Evolutionary conservation across 2,888 invertebrate genomes (phyloP).

Genomic region (Portevinia maculata): DNA sequence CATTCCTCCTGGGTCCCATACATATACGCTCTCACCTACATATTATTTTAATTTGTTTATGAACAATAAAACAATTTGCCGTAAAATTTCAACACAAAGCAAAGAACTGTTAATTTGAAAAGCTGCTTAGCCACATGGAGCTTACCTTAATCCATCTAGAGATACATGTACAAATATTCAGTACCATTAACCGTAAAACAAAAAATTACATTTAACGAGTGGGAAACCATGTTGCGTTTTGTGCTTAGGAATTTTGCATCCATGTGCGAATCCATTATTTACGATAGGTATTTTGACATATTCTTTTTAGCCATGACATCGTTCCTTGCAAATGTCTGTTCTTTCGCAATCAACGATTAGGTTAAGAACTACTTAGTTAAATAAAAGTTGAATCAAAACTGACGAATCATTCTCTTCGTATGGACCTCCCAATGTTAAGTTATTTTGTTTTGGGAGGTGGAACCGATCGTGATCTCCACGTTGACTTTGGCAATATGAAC

Average conservation of each 20-base stretch:
- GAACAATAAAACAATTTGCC: background rate
- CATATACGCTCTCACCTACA: no score
- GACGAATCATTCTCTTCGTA: conserved; percentile 13
- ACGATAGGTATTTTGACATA: conserved; percentile 37
- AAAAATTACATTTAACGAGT: background rate
- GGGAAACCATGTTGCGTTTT: background rate
- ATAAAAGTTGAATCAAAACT: background rate
- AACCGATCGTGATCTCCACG: background rate
- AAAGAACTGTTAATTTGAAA: background rate
- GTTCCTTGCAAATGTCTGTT: conserved; percentile 29
- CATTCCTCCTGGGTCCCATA: no score
- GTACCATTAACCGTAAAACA: background rate
- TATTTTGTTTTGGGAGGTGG: background rate
- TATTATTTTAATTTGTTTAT: background rate
- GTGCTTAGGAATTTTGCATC: conserved; percentile 49
- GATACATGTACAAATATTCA: background rate
- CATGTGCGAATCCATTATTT: conserved; percentile 19
- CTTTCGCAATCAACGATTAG: conserved; percentile 23
- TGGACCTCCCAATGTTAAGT: conserved; percentile 1
- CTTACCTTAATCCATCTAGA: background rate
- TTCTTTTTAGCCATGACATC: conserved; percentile 59
- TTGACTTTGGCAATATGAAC: conserved; percentile 8
- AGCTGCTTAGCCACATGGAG: background rate
- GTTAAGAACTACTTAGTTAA: conserved; percentile 31
- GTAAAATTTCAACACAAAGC: background rate